These are phyloP conservation scores for Pycnonotus jocosus DNA, from an alignment of 2,113 vertebrate species.

Conservation along the genomic window DNA sequence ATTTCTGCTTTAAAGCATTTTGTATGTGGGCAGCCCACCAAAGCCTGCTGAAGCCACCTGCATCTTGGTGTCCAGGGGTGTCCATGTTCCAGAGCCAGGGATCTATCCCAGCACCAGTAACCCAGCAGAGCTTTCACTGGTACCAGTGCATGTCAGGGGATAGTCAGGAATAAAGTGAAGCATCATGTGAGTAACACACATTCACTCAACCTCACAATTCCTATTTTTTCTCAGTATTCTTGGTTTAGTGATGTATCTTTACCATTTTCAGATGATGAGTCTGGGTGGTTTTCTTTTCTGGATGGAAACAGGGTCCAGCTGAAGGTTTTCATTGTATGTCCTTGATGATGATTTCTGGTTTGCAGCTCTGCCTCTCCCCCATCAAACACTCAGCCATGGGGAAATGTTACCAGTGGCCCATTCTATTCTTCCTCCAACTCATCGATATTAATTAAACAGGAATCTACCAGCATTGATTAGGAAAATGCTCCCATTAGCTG, in stretches of 20 bases:
- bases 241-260: not conserved
- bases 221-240: not conserved
- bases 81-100: not conserved
- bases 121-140: not conserved
- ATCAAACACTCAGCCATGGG: not conserved
- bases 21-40: accelerated
- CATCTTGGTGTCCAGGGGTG: not conserved
- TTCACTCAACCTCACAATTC: not conserved
- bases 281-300: not conserved
- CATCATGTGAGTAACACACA: not conserved
- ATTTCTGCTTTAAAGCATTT: not conserved
- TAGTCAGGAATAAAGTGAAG: not conserved
- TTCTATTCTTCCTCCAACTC: not conserved
- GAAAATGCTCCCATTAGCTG: slow-evolving; percentile 15
- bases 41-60: not conserved
- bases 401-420: not conserved
- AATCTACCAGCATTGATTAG: not conserved
- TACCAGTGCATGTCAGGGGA: not conserved
- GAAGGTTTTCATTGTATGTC: not conserved
- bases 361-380: not conserved
- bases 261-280: not conserved
- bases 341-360: not conserved
- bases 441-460: slow-evolving; percentile 1
- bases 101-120: not conserved
- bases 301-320: not conserved